A percentile compares a stretch with the other conserved stretches of the same genome.
These are phyloP conservation scores for Pimephales promelas DNA, from an alignment of 2,113 vertebrate species.

Conservation along the genomic window DNA sequence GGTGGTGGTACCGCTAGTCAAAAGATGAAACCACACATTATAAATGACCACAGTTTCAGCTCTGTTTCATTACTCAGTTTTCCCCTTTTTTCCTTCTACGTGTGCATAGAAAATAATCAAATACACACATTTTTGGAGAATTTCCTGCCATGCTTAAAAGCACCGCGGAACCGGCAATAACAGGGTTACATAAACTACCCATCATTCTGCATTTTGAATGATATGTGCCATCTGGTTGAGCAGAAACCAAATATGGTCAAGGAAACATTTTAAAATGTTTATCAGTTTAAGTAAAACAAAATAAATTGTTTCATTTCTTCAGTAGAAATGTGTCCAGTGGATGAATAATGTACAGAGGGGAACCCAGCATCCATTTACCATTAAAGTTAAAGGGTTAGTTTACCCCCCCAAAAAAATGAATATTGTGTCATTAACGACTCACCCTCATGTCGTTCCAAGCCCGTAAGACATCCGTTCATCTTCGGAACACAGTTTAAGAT, in stretches of 20 bases:
- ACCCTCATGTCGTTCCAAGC: no score
- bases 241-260: slow-evolving; percentile 9
- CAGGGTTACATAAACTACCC: slow-evolving; percentile 30
- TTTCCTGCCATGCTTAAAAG: slow-evolving; percentile 42
- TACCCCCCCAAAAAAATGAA: no score
- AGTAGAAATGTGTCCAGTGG: no score
- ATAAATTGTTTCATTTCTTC: no score
- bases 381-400: no score
- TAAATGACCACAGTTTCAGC: slow-evolving; percentile 36
- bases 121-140: slow-evolving; percentile 21
- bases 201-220: slow-evolving; percentile 39
- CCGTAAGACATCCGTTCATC: no score
- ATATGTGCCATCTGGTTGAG: slow-evolving; percentile 38
- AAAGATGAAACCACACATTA: slow-evolving; percentile 55
- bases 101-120: slow-evolving; percentile 22
- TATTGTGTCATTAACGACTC: no score
- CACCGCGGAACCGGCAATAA: slow-evolving; percentile 35
- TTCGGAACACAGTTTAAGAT: no score
- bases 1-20: slow-evolving; percentile 26
- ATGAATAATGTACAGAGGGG: no score
- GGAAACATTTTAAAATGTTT: slow-evolving; percentile 13
- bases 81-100: slow-evolving; percentile 14
- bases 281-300: neutral
- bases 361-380: no score
- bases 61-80: slow-evolving; percentile 42